phyloP scores from a whole-genome alignment of 2,113 vertebrate species.

The Myrmecobius fasciatus region DNA sequence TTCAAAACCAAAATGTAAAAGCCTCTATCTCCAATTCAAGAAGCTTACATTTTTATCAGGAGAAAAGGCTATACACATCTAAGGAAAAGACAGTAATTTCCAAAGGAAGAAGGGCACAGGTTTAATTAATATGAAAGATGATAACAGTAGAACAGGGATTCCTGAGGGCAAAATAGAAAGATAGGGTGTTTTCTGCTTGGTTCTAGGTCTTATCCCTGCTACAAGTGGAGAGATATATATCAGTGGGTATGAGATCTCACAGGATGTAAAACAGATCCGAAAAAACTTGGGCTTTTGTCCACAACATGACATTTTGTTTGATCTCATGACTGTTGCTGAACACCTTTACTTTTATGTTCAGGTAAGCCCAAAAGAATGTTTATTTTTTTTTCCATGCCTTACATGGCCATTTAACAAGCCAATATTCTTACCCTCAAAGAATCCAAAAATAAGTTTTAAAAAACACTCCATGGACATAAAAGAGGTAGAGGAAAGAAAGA shows the following conservation, averaged over 20 bases:
- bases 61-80: background rate
- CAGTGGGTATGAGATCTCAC: conserved; percentile 92
- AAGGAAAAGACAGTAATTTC: background rate
- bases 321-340: conserved; percentile 92
- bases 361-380: conserved; percentile 78
- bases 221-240: conserved; percentile 90
- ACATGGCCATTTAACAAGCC: background rate
- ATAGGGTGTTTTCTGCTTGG: accelerated
- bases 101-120: background rate
- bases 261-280: conserved; percentile 93
- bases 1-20: background rate
- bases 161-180: background rate
- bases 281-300: conserved; percentile 94
- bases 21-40: background rate
- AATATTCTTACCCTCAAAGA: background rate
- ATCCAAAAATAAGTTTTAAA: background rate
- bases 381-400: background rate
- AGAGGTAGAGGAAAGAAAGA: background rate
- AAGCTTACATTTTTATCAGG: background rate
- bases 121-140: background rate
- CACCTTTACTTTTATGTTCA: conserved; percentile 92
- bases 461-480: conserved; percentile 25
- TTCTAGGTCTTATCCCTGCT: conserved; percentile 89
- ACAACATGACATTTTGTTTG: conserved; percentile 93
- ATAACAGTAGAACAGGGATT: background rate